Evolutionary conservation across 1,140 invertebrate genomes (phyloP), one percentile per base, ranked within the genome.

Genomic region (Magallana ariakensis): DNA sequence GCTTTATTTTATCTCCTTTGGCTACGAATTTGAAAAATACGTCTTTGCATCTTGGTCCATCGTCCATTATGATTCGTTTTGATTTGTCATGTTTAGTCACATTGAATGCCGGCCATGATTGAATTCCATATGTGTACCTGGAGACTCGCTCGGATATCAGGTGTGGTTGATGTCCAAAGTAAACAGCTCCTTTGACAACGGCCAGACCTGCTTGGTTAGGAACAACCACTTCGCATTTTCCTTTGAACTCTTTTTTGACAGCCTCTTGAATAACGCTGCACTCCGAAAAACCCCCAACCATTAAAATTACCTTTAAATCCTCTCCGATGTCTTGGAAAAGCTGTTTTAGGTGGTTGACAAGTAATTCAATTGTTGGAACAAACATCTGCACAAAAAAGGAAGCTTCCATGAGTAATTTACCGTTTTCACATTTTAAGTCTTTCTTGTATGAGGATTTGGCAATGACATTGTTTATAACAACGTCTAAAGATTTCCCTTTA

Each of bases 271-370:
- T 16, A n/a, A 89, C 8, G 8, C 83, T 19, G 22, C 83, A 86
- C 46, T 89, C 88, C 0, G 88, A 87, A 84, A 87, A 89, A 0
- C 89, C 89, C 6, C 89, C 89, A 15, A 89, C 89, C 81, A 89
- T 56, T 22, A 89, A 26, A 9, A 89, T 56, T 9, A 56, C 82
- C 5, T 80, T 84, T 0, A 89, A 53, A 15, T 75, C 46, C 62
- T 66, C n/a, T 19, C 81, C 54, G 3, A 6, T 11, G 15, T 80
- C 53, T 11, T 58, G 13, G 5, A 62, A 26, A 16, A 87, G 55
- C 66, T 58, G 19, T 58, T 46, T 13, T 16, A 89, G 11, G 16
- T 84, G 70, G 16, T n/a, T 11, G 19, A 70, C 56, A 2, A 89
- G 54, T 22, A 57, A 58, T 53, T 84, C 53, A 16, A 81, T 85